Evolutionary conservation across 2,797 vertebrate genomes (phyloP), one percentile per base, ranked within the genome.

Genomic region (Benthosema pterotum): DNA sequence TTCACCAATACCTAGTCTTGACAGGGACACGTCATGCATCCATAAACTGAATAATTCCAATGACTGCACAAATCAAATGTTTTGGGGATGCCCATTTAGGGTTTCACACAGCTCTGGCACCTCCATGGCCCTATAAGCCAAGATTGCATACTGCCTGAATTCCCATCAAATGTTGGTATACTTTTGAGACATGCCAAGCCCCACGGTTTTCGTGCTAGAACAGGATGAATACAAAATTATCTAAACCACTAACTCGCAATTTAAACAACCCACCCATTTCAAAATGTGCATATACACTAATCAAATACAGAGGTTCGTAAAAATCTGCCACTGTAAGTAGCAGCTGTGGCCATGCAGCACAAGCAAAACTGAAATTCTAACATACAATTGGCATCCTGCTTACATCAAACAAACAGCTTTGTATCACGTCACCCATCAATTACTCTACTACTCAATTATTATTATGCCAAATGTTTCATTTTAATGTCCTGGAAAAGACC

Each of bases 101-200:
- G 53, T 17, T 75, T 63, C 54, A 59, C 70, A 54, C 60, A 75
- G 59, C 63, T 67, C 18, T 2, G 43, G 65, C 59, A 65, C 47
- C 65, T 69, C 62, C 17, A 53, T 67, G 58, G 52, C 63, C 65
- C 67, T 54, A 59, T 55, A 73, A 68, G 72, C 61, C 1, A 43
- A 75, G 57, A 75, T 67, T 64, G 69, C 18, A 63, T 63, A 59
- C 58, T 55, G 75, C 49, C 53, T 56, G 66, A 71, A 77, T 60
- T 69, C 65, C 60, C 71, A 68, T 78, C 67, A 73, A 78, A 66
- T 49, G 28, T 46, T 62, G 60, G 61, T 68, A 58, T 63, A 69
- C 54, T 52, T 42, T 32, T 0, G 48, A 67, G 59, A 63, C 57
- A 63, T 66, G 45, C 11, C 16, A 63, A 72, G 57, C 46, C 60